These are phyloP conservation scores for Portevinia maculata DNA, from an alignment of 2,888 invertebrate genomes.

Conservation along the genomic window DNA sequence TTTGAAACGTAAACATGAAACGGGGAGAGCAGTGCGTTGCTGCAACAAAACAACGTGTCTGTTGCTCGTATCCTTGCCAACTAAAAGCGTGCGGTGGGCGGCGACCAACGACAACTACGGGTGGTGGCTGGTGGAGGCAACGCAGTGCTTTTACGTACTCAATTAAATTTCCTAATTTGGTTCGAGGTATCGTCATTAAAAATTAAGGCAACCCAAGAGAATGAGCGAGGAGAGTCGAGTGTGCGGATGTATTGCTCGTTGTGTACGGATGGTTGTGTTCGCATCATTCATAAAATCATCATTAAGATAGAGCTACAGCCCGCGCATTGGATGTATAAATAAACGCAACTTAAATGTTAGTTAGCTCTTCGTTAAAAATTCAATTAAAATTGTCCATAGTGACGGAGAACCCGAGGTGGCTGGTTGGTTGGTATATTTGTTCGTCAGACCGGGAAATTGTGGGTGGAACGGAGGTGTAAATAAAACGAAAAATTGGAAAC, in stretches of 20 bases:
- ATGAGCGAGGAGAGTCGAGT: constrained; percentile 11
- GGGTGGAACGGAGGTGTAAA: constrained; percentile 13
- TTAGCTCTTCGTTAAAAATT: constrained; percentile 77
- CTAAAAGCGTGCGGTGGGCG: constrained; percentile 31
- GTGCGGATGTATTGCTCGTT: constrained; percentile 20
- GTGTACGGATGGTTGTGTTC: constrained; percentile 29
- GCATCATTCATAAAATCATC: constrained; percentile 55
- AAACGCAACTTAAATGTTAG: constrained; percentile 70
- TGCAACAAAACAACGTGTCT: constrained; percentile 32
- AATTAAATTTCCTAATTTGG: constrained; percentile 76
- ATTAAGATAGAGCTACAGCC: constrained; percentile 28
- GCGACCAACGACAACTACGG: constrained; percentile 74
- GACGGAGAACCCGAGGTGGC: constrained; percentile 25
- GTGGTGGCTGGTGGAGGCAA: constrained; percentile 9
- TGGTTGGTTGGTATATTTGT: constrained; percentile 6
- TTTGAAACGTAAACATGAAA: constrained; percentile 3
- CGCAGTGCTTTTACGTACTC: constrained; percentile 65
- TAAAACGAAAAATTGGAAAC: constrained; percentile 25
- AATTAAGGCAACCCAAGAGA: constrained; percentile 72
- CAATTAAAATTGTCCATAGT: constrained; percentile 76
- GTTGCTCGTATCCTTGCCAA: constrained; percentile 67
- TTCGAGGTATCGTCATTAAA: constrained; percentile 75
- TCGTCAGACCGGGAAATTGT: constrained; percentile 26
- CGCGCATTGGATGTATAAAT: constrained; percentile 32
- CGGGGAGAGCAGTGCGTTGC: constrained; percentile 25